A percentile compares a stretch with the other conserved stretches of the same genome.
Evolutionary conservation across 2,113 vertebrate species (phyloP).

Genomic region (Archilochus colubris): DNA sequence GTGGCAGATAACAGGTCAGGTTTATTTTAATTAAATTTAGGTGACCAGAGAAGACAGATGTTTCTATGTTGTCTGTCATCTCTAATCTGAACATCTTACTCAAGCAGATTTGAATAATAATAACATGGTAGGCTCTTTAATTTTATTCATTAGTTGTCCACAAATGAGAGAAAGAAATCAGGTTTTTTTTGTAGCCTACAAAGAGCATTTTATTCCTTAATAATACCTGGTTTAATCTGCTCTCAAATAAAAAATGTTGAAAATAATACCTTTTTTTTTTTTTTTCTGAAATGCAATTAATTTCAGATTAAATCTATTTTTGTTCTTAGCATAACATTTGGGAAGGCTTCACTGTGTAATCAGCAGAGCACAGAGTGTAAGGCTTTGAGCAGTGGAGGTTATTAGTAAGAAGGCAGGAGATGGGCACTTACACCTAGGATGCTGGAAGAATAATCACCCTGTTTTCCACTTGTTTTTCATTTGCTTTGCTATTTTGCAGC

Average conservation of each 20-base stretch:
- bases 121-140: background rate
- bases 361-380: background rate
- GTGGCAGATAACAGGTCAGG: constrained; percentile 27
- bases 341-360: background rate
- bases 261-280: background rate
- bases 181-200: background rate
- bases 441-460: background rate
- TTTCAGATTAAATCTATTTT: constrained; percentile 30
- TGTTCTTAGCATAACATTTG: background rate
- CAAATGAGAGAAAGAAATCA: background rate
- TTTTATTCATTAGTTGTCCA: constrained; percentile 7
- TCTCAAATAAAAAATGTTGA: background rate
- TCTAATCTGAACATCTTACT: constrained; percentile 48
- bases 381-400: background rate
- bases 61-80: background rate
- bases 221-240: constrained; percentile 28
- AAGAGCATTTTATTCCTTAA: background rate
- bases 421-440: background rate
- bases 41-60: background rate
- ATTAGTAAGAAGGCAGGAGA: background rate
- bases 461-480: background rate
- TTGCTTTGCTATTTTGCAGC: background rate
- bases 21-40: constrained; percentile 62
- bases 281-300: constrained; percentile 55
- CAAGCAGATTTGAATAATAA: constrained; percentile 43